A percentile compares a stretch with the other conserved stretches of the same genome.
Evolutionary conservation across 2,113 vertebrate species (phyloP).

Genomic region (Eidolon helvum): DNA sequence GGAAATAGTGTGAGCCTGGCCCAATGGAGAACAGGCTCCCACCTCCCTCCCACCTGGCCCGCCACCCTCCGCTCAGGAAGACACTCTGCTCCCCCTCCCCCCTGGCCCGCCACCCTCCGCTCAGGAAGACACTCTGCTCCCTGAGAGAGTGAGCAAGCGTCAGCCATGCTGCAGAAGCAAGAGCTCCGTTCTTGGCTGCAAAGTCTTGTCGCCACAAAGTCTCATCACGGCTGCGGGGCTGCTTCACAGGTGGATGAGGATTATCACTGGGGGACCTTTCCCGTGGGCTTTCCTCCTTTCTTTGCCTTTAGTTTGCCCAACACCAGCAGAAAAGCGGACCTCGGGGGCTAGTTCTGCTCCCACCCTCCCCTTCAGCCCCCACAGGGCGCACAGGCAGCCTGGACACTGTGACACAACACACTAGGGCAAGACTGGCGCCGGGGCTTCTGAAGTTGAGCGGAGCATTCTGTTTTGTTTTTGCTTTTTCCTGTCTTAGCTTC

Average conservation of each 20-base stretch:
- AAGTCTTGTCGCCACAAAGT: conserved; percentile 60
- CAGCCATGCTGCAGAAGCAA: conserved; percentile 25
- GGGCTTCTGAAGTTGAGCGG: conserved; percentile 47
- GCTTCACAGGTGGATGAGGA: conserved; percentile 49
- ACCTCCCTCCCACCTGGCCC: conserved; percentile 67
- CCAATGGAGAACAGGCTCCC: conserved; percentile 66
- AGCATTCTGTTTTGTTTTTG: conserved; percentile 25
- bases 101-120: conserved; percentile 50
- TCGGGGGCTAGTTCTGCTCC: conserved; percentile 66
- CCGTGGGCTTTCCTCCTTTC: not conserved
- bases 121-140: conserved; percentile 35
- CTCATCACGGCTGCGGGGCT: conserved; percentile 1
- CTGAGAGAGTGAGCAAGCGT: conserved; percentile 23
- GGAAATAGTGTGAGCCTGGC: conserved; percentile 90
- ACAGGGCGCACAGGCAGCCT: not conserved
- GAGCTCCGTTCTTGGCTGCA: conserved; percentile 61
- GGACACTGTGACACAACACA: conserved; percentile 4
- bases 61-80: conserved; percentile 23
- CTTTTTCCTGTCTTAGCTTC: conserved; percentile 60
- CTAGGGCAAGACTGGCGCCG: conserved; percentile 46
- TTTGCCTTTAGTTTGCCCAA: conserved; percentile 76
- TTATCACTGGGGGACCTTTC: conserved; percentile 60
- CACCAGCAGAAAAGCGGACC: conserved; percentile 82
- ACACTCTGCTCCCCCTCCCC: conserved; percentile 58
- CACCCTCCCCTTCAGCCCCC: not conserved